Conservation (phyloP, 2,888 invertebrate genomes). For the Tiliacea citrago region DNA sequence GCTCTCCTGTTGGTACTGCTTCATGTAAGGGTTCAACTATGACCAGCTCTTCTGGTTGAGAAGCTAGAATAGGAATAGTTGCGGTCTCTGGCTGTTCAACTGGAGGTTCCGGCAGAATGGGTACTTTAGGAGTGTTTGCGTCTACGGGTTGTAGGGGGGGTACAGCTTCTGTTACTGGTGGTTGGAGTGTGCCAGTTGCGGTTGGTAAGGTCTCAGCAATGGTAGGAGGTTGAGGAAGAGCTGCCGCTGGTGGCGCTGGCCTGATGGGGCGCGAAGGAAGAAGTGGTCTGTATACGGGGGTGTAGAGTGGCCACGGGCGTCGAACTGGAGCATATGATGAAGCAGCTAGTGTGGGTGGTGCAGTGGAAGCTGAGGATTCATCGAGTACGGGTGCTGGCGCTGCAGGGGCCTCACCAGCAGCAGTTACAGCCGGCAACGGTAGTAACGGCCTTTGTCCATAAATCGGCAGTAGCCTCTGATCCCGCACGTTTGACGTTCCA, state of each 20-base stretch:
- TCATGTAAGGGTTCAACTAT: neutral
- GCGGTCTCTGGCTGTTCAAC: neutral
- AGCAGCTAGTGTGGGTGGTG: neutral
- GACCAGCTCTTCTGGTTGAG: neutral
- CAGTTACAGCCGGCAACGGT: conserved; percentile 1
- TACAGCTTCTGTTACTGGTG: conserved; percentile 2
- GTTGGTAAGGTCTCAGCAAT: neutral
- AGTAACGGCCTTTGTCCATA: conserved; percentile 19
- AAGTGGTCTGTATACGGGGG: conserved; percentile 5
- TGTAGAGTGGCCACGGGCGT: conserved; percentile 1
- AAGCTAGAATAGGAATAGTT: neutral
- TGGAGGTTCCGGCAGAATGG: neutral
- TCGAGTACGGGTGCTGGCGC: neutral
- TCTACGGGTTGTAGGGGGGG: neutral
- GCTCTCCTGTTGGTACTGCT: neutral
- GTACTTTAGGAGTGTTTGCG: neutral
- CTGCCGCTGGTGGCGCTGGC: neutral
- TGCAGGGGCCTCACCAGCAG: neutral
- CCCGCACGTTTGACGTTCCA: conserved; percentile 65
- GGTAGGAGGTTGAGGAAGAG: neutral
- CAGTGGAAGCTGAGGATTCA: neutral
- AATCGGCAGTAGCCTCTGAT: conserved; percentile 49
- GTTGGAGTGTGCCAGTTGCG: neutral
- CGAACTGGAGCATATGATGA: conserved; percentile 6
- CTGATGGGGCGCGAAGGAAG: conserved; percentile 17